Evolutionary conservation across 2,797 vertebrate genomes (phyloP).

Genomic region (Thripadectes ignobilis): DNA sequence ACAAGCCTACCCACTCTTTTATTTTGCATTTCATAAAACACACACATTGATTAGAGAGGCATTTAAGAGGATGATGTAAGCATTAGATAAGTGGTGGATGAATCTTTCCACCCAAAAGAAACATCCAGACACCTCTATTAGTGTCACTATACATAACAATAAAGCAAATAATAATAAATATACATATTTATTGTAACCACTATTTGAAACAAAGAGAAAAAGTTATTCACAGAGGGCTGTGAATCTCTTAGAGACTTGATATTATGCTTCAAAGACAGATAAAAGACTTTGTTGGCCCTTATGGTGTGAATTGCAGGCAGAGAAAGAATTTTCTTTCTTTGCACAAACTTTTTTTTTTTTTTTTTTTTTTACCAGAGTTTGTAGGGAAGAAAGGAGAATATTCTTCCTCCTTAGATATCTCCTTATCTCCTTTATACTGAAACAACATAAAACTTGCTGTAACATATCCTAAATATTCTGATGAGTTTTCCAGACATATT

Average conservation of each 20-base stretch:
- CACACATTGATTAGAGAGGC: background rate
- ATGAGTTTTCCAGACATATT: background rate
- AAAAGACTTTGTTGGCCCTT: background rate
- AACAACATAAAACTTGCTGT: background rate
- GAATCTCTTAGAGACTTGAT: background rate
- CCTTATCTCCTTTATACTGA: no score
- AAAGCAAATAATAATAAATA: background rate
- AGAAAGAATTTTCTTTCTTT: background rate
- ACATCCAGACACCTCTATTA: background rate
- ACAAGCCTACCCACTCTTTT: background rate
- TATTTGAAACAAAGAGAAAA: background rate
- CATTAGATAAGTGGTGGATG: background rate
- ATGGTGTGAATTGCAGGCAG: background rate
- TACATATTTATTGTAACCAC: background rate
- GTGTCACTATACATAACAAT: background rate
- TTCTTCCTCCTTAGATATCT: background rate
- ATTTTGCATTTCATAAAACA: background rate
- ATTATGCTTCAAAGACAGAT: background rate
- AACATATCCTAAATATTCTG: background rate
- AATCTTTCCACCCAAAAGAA: background rate
- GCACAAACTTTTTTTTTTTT: background rate
- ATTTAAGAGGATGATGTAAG: background rate
- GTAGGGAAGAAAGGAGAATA: background rate
- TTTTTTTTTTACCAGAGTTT: background rate
- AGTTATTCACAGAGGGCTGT: background rate